phyloP scores from a whole-genome alignment of 2,797 vertebrate species.

The Lutjanus campechanus region DNA sequence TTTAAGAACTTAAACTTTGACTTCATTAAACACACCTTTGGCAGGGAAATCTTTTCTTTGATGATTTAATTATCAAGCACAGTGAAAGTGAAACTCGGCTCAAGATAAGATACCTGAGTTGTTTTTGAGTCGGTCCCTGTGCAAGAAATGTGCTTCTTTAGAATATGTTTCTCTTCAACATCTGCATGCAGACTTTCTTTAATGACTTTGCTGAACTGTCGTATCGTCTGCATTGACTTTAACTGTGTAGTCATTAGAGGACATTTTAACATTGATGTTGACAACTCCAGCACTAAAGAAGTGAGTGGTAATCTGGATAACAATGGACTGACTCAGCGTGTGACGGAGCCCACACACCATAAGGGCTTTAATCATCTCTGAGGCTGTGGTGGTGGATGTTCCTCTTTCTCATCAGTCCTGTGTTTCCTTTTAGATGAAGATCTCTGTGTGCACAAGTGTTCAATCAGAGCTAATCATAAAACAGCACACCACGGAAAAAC shows the following conservation, averaged over 20 bases:
- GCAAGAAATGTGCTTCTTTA: no score
- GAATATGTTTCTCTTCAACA: no score
- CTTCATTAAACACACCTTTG: no score
- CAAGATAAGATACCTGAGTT: no score
- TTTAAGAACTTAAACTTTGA: no score
- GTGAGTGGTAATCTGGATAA: background rate
- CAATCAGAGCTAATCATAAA: background rate
- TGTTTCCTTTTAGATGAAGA: background rate
- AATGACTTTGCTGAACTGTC: background rate
- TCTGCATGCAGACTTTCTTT: no score
- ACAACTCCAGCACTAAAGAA: background rate
- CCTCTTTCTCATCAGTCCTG: background rate
- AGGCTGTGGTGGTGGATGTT: background rate
- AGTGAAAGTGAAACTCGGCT: no score
- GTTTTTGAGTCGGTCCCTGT: no score
- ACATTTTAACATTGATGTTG: background rate
- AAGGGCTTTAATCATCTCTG: background rate
- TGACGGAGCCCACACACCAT: background rate
- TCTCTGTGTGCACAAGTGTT: background rate
- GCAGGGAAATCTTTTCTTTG: no score
- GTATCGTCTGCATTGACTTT: background rate
- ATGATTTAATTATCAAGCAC: no score
- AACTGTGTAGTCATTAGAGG: background rate
- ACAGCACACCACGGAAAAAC: background rate
- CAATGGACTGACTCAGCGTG: slow-evolving; percentile 10